Conservation (phyloP, 2,113 vertebrate species). For the Proterorhinus semilunaris region DNA sequence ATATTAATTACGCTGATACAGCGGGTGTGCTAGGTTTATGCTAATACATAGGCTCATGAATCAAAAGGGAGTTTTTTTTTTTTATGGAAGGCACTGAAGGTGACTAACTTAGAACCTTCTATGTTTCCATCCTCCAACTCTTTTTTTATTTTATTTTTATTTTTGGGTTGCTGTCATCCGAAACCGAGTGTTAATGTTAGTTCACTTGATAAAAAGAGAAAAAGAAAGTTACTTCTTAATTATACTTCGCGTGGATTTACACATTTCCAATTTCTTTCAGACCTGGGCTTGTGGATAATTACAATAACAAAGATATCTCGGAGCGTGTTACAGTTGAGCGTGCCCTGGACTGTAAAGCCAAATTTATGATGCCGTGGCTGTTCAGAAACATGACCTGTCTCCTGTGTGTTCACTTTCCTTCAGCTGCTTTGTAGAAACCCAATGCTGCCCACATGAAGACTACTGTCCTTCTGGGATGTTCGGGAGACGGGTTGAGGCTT, state of each 20-base stretch:
- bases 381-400: conserved; percentile 31
- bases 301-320: not conserved
- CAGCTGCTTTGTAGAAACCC: conserved; percentile 38
- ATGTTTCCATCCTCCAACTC: too few species aligned
- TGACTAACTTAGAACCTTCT: too few species aligned
- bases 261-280: not conserved
- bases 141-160: too few species aligned
- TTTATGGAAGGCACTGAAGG: too few species aligned
- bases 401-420: conserved; percentile 20
- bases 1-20: too few species aligned
- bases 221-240: not conserved
- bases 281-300: not conserved
- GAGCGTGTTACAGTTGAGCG: not conserved
- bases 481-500: conserved; percentile 42
- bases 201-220: not conserved
- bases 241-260: not conserved
- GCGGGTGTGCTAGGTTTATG: too few species aligned
- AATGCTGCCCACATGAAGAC: conserved; percentile 32
- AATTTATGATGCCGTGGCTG: conserved; percentile 19
- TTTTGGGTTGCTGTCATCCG: too few species aligned
- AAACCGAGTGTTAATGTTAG: too few species aligned
- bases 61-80: too few species aligned
- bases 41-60: too few species aligned
- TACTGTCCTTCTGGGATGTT: conserved; percentile 26
- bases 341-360: conserved; percentile 7